Conservation (phyloP, 2,797 vertebrate species). For the Odontamblyopus lacepedii region DNA sequence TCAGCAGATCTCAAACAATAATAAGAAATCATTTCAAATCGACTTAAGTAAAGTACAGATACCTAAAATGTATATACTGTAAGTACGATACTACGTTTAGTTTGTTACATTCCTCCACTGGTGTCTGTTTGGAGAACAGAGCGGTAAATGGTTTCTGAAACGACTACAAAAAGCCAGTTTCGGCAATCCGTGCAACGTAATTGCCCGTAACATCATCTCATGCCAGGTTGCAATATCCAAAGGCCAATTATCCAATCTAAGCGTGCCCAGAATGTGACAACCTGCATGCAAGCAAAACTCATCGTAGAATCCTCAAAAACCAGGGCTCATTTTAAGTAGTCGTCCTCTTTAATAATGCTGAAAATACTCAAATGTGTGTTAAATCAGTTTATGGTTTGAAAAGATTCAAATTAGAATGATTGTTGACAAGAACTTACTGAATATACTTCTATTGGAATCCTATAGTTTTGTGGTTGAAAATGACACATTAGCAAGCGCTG, state of each 20-base stretch:
- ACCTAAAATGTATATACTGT: too few species aligned
- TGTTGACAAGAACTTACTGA: not conserved
- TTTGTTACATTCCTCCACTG: too few species aligned
- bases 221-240: conserved; percentile 39
- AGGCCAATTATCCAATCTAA: conserved; percentile 40
- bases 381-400: not conserved
- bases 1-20: too few species aligned
- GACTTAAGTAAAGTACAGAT: too few species aligned
- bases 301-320: conserved; percentile 15
- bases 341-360: not conserved
- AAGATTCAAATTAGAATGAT: not conserved
- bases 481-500: too few species aligned
- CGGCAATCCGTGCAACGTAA: conserved; percentile 68
- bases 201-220: conserved; percentile 52
- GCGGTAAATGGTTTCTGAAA: conserved; percentile 48
- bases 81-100: too few species aligned
- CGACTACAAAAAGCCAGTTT: conserved; percentile 48
- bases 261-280: conserved; percentile 22
- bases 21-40: too few species aligned
- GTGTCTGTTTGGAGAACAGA: conserved; percentile 22
- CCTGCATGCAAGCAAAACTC: conserved; percentile 14
- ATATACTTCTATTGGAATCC: not conserved
- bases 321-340: not conserved
- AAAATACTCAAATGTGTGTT: not conserved
- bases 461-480: not conserved